Evolutionary conservation across 2,113 vertebrate genomes (phyloP).

Genomic region (Ivindomyrus marchei): DNA sequence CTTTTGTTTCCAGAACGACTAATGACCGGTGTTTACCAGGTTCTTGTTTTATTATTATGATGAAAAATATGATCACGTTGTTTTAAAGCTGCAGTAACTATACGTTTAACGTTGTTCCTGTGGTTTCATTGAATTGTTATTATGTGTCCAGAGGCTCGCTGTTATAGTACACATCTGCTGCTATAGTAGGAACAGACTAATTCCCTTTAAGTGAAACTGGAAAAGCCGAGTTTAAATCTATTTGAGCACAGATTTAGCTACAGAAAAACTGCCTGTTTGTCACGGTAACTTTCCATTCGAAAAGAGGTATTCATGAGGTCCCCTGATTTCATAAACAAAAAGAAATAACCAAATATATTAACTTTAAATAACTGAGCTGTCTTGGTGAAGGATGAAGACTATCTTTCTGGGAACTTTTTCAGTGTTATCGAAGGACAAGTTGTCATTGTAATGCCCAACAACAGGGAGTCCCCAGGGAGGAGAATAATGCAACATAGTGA

Average conservation of each 20-base stretch:
- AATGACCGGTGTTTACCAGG: neutral
- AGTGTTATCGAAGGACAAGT: conserved; percentile 5
- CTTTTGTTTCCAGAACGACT: neutral
- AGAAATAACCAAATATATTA: neutral
- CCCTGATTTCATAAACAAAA: neutral
- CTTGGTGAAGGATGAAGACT: neutral
- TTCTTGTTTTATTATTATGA: neutral
- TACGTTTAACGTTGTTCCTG: neutral
- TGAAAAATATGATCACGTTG: neutral
- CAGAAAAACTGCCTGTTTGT: neutral
- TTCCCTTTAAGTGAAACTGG: neutral
- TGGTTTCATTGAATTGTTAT: neutral
- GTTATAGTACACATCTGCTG: neutral
- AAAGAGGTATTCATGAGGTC: neutral
- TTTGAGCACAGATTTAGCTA: neutral
- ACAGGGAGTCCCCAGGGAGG: conserved; percentile 14
- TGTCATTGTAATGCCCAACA: conserved; percentile 19
- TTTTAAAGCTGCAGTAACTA: neutral
- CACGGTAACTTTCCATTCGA: neutral
- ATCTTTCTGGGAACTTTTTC: neutral
- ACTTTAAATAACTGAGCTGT: neutral
- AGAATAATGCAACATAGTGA: conserved; percentile 32
- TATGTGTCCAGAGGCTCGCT: neutral
- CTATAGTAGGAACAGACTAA: neutral
- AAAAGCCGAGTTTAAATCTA: neutral